These are phyloP conservation scores for Macquaria ambigua DNA, from an alignment of 2,113 vertebrate genomes.

Conservation along the genomic window DNA sequence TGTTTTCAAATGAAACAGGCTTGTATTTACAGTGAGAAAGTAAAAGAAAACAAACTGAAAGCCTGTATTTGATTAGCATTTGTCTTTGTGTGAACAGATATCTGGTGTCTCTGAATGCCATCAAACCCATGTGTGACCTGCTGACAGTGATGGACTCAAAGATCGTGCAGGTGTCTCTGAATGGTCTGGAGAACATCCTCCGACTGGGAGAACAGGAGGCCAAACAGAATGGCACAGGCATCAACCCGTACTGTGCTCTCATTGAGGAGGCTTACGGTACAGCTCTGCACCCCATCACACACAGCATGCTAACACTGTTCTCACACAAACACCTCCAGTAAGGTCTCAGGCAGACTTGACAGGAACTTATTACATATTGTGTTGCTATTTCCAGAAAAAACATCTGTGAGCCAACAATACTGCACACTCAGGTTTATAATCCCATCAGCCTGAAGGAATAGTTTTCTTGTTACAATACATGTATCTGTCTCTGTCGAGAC, in stretches of 20 bases:
- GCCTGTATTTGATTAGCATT: background rate
- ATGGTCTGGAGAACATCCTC: constrained; percentile 18
- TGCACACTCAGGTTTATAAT: too few species aligned
- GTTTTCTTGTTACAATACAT: too few species aligned
- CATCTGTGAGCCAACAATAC: too few species aligned
- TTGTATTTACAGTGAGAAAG: background rate
- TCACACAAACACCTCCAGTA: background rate
- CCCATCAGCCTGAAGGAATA: too few species aligned
- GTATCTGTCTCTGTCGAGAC: too few species aligned
- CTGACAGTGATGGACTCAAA: constrained; percentile 23
- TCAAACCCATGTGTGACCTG: constrained; percentile 83
- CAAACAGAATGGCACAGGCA: constrained; percentile 7
- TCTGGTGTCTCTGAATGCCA: constrained; percentile 91
- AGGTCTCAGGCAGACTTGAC: too few species aligned
- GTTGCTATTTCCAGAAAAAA: too few species aligned
- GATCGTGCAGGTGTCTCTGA: constrained; percentile 17
- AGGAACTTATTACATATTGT: too few species aligned
- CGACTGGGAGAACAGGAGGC: constrained; percentile 13
- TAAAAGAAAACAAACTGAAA: background rate
- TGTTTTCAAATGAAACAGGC: background rate
- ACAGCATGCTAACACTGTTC: background rate
- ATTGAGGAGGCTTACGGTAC: constrained; percentile 17
- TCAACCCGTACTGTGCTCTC: constrained; percentile 13
- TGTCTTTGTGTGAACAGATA: constrained; percentile 82
- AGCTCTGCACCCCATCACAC: background rate